phyloP scores from a whole-genome alignment of 2,797 vertebrate species.

The Pempheris klunzingeri region DNA sequence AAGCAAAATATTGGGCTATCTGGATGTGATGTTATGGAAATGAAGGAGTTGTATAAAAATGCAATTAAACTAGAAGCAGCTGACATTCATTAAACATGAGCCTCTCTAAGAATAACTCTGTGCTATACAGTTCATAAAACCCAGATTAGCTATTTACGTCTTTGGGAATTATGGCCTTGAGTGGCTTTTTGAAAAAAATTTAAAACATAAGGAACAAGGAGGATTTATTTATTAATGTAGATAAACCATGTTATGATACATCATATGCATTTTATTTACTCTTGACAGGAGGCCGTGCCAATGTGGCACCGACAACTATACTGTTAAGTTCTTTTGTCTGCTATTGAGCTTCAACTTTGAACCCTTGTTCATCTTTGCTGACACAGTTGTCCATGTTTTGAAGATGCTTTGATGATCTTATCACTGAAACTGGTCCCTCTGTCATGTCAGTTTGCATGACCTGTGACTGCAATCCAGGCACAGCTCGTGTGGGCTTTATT shows the following conservation, averaged over 20 bases:
- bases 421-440: neutral
- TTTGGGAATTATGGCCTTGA: constrained; percentile 53
- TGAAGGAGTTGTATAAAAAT: constrained; percentile 61
- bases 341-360: neutral
- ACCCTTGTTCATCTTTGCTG: neutral
- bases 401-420: neutral
- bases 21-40: constrained; percentile 48
- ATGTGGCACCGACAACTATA: neutral
- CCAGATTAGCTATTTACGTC: constrained; percentile 43
- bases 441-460: constrained; percentile 15
- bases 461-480: constrained; percentile 4
- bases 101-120: constrained; percentile 61
- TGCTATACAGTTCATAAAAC: constrained; percentile 42
- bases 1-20: constrained; percentile 13
- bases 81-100: constrained; percentile 73
- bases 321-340: neutral
- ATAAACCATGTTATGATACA: neutral
- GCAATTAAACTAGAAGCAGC: constrained; percentile 59
- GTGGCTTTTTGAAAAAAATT: neutral
- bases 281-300: neutral
- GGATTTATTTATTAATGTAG: constrained; percentile 21
- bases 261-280: neutral
- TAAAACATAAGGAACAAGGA: constrained; percentile 12
- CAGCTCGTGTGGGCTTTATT: neutral
- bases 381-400: constrained; percentile 10